Conservation (phyloP, 2,797 vertebrate species). For the Melanotaenia boesemani region DNA sequence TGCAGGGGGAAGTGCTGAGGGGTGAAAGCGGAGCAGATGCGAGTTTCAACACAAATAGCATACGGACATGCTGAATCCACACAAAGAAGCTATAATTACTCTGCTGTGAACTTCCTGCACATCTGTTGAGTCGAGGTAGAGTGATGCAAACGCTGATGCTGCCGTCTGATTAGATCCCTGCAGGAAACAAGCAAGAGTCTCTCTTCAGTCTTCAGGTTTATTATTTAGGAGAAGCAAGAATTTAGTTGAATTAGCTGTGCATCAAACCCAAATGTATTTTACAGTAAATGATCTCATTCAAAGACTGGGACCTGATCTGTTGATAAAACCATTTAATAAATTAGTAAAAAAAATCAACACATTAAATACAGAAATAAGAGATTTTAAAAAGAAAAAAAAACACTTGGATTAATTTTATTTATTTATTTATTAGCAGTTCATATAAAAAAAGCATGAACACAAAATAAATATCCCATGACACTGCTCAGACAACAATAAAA, state of each 20-base stretch:
- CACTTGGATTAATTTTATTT: no score
- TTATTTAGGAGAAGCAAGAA: constrained; percentile 22
- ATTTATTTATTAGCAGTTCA: no score
- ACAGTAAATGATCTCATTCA: constrained; percentile 4
- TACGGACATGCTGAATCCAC: constrained; percentile 58
- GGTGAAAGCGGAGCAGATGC: constrained; percentile 41
- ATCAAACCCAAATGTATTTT: constrained; percentile 12
- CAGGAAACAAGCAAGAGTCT: constrained; percentile 52
- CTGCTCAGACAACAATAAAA: no score
- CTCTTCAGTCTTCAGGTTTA: constrained; percentile 38
- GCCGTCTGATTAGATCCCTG: constrained; percentile 66
- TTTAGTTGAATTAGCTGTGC: constrained; percentile 20
- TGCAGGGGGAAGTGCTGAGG: constrained; percentile 19
- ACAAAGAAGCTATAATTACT: constrained; percentile 59
- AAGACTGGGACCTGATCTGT: neutral
- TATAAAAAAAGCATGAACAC: no score
- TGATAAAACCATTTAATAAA: constrained; percentile 28
- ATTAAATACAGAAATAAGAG: neutral
- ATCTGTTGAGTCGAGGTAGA: constrained; percentile 64
- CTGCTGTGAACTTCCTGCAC: constrained; percentile 62
- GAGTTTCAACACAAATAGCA: constrained; percentile 54
- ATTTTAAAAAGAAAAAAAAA: no score
- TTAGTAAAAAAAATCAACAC: neutral
- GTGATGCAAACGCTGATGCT: constrained; percentile 39
- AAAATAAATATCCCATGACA: no score